These are phyloP conservation scores for Mohoua ochrocephala DNA, from an alignment of 2,113 vertebrate species.

Conservation along the genomic window DNA sequence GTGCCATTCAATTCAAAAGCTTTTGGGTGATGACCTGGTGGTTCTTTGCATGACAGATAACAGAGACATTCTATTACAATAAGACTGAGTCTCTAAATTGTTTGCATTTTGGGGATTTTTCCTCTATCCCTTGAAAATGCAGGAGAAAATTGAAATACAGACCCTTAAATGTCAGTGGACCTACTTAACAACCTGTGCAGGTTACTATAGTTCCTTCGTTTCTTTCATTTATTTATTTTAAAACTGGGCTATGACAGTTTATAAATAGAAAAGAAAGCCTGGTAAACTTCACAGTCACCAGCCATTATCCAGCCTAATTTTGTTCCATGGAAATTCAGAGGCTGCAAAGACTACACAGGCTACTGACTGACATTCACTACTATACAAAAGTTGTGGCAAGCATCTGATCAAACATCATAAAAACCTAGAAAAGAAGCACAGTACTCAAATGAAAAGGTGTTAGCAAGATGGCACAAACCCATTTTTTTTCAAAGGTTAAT, in stretches of 20 bases:
- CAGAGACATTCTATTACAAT: not conserved
- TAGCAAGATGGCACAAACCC: not conserved
- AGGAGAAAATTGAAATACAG: not conserved
- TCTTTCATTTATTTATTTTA: not conserved
- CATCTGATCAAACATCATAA: not conserved
- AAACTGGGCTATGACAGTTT: not conserved
- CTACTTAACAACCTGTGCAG: not conserved
- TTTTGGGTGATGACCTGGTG: not conserved
- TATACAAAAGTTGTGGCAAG: not conserved
- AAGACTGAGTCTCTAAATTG: not conserved
- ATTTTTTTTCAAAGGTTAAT: not conserved
- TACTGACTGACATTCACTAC: not conserved
- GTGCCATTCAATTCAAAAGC: not conserved
- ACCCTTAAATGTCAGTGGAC: not conserved
- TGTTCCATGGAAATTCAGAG: not conserved
- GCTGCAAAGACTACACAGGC: not conserved
- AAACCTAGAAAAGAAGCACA: not conserved
- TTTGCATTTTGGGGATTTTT: not conserved
- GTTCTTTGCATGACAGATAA: not conserved
- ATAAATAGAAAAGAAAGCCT: not conserved
- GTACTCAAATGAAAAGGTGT: not conserved
- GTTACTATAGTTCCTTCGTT: not conserved
- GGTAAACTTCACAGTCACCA: not conserved
- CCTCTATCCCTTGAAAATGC: not conserved
- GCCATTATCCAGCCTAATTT: not conserved